phyloP scores from a whole-genome alignment of 2,113 vertebrate species.

The Lepus americanus region DNA sequence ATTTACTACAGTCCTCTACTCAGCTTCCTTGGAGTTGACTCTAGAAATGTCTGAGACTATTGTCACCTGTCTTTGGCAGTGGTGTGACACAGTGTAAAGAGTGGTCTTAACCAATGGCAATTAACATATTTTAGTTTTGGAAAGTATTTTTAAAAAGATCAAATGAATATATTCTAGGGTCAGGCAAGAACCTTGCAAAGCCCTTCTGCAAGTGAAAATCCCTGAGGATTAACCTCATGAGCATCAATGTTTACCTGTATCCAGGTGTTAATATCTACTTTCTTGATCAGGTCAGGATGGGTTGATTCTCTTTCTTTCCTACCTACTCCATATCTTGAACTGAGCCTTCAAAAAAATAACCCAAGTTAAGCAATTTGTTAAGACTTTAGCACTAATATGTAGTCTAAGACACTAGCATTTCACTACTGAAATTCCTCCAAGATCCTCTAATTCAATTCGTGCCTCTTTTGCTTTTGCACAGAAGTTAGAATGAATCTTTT shows the following conservation, averaged over 20 bases:
- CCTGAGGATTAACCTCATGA: neutral
- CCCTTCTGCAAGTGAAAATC: neutral
- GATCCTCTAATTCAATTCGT: neutral
- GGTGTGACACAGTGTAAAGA: neutral
- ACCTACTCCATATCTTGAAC: neutral
- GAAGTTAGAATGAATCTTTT: neutral
- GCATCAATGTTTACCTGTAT: neutral
- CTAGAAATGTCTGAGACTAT: neutral
- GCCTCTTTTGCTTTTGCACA: neutral
- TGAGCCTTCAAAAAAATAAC: neutral
- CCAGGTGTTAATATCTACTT: neutral
- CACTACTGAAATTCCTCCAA: neutral
- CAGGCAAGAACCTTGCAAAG: neutral
- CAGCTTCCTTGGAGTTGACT: neutral
- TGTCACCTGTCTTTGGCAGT: neutral
- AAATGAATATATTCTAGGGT: neutral
- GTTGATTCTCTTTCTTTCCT: neutral
- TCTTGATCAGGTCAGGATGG: neutral
- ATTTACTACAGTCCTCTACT: neutral
- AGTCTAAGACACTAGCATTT: neutral
- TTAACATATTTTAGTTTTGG: neutral
- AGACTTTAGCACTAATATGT: neutral
- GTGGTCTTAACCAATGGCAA: neutral
- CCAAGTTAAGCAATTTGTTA: neutral
- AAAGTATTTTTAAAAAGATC: neutral